Base-by-base conservation (phyloP, 1,140 invertebrate genomes). In the Steinernema khuongi region DNA sequence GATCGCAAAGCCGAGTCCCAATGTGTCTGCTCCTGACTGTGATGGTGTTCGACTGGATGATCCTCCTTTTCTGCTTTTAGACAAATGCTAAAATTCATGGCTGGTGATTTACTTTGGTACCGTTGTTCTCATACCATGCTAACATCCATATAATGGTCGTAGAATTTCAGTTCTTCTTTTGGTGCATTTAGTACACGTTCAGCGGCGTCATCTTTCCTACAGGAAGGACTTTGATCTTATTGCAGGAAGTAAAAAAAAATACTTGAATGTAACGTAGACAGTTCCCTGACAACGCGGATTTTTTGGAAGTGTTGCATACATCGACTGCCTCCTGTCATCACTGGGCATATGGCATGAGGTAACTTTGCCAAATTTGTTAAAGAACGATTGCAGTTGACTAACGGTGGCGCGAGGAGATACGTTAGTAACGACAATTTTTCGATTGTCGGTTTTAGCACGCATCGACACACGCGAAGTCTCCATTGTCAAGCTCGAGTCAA, bases 341-440 rank as follows among this genome's bases (percentile, higher is more conserved):
- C 67, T 41, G 14, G 82, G 81, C 29, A 84, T 77, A 50, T 79
- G 77, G 36, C 80, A 82, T 30, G 67, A 36, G 33, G 79, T 71
- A 1, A 83, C 83, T 69, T 82, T 82, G 73, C 83, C 83, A 72
- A 85, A 84, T 76, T 85, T 85, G n/a, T 73, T 77, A 69, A 84
- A 84, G 72, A 84, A 84, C 2, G 79, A 76, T 44, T 81, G 81
- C 18, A 85, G 70, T 69, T 84, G 83, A 29, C 77, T 78, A 14
- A 67, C 74, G 1, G 84, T 84, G 1, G 79, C 84, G 31, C 76
- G 71, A 26, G 68, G 26, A 22, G 84, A 83, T 22, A 84, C 78
- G 71, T 84, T 84, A 1, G 76, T 72, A 7, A 84, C 84, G 17
- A 79, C 67, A 17, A 84, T 76, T 72, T 82, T 83, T 22, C 77